Conservation (phyloP, 37 sponge, comb jelly and placozoan genomes). For the Chondrilla cf. caribensis region DNA sequence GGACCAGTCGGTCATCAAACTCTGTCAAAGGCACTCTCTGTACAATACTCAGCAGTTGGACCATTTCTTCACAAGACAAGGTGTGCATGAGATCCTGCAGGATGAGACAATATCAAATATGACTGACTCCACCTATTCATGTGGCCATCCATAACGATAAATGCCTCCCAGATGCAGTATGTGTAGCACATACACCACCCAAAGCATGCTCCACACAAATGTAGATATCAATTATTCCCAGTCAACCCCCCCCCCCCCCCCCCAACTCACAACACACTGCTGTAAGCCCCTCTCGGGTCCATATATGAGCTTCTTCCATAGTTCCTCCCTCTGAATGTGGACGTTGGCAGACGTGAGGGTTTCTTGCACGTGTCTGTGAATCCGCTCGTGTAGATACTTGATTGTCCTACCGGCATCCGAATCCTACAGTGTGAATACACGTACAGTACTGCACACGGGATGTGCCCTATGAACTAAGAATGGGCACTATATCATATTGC, state of each 20-base stretch:
- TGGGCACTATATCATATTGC: no score
- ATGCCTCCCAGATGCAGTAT: no score
- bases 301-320: slow-evolving; percentile 77
- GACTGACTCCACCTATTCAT: not conserved
- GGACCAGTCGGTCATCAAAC: slow-evolving; percentile 31
- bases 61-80: slow-evolving; percentile 41
- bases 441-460: not conserved
- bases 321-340: slow-evolving; percentile 51
- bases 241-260: no score
- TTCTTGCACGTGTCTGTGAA: slow-evolving; percentile 27
- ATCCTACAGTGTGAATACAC: not conserved
- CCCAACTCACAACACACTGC: no score
- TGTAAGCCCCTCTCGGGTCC: slow-evolving; percentile 19
- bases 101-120: not conserved
- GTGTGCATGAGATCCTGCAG: slow-evolving; percentile 1
- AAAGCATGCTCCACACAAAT: no score
- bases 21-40: slow-evolving; percentile 32
- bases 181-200: no score
- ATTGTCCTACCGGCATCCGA: slow-evolving; percentile 8
- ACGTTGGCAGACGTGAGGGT: slow-evolving; percentile 4
- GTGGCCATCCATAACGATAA: no score
- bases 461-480: no score
- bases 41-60: slow-evolving; percentile 43
- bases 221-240: no score
- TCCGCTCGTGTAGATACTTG: not conserved